Conservation (phyloP, 2,888 invertebrate species). For the Meliscaeva auricollis region DNA sequence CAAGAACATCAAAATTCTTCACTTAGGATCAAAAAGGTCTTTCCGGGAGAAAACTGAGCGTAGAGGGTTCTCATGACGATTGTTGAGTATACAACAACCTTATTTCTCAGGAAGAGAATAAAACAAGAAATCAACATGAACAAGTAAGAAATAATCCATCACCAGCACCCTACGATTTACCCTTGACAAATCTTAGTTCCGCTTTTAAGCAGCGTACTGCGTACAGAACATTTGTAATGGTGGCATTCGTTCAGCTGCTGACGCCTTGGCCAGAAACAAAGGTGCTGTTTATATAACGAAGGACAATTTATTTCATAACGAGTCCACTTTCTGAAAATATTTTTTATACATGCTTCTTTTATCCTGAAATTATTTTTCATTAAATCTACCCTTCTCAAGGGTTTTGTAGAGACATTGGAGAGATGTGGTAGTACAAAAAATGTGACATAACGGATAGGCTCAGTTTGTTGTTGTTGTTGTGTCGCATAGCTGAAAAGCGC, state of each 20-base stretch:
- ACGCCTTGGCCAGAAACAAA: conserved; percentile 41
- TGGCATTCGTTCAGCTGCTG: not conserved
- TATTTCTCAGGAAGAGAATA: no score
- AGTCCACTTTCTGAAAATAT: conserved; percentile 32
- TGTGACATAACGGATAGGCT: not conserved
- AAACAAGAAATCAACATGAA: no score
- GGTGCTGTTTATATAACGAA: conserved; percentile 40
- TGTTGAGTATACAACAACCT: no score
- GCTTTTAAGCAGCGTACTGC: not conserved
- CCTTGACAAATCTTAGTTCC: not conserved
- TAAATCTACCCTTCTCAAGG: not conserved
- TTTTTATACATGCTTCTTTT: conserved; percentile 31
- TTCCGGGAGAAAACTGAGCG: no score
- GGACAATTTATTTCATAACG: conserved; percentile 58
- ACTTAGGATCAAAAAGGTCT: no score
- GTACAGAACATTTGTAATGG: not conserved
- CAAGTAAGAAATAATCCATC: no score
- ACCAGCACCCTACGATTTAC: not conserved
- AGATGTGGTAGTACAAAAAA: not conserved
- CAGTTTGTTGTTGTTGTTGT: not conserved
- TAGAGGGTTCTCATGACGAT: no score
- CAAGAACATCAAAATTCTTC: no score
- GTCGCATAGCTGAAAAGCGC: not conserved
- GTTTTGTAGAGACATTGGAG: not conserved
- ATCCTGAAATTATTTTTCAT: conserved; percentile 40